Conservation (phyloP, 2,888 invertebrate species). For the Campoletis raptor region DNA sequence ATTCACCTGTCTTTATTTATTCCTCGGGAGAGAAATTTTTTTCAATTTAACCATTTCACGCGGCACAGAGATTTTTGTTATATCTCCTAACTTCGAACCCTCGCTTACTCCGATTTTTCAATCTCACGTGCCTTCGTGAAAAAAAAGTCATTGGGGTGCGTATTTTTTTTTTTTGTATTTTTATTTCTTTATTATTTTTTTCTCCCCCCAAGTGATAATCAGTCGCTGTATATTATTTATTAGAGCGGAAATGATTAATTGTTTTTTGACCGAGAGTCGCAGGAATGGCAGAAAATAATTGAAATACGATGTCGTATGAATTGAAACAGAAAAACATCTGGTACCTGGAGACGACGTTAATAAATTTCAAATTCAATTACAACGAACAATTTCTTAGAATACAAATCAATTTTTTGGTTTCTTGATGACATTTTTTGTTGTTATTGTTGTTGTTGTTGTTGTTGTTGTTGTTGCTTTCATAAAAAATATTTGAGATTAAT, state of each 20-base stretch:
- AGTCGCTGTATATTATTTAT: slow-evolving; percentile 24
- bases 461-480: no score
- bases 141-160: not conserved
- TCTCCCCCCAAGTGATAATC: not conserved
- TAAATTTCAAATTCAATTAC: not conserved
- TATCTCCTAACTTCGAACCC: not conserved
- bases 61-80: not conserved
- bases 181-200: no score
- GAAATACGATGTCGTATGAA: not conserved
- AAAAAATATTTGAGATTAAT: not conserved
- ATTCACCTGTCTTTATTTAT: slow-evolving; percentile 42
- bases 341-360: not conserved
- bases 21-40: slow-evolving; percentile 49
- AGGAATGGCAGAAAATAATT: not conserved
- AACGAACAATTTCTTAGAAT: not conserved
- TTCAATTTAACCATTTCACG: slow-evolving; percentile 11
- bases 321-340: not conserved
- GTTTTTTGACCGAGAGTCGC: not conserved
- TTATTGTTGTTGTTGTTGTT: no score
- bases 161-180: not conserved
- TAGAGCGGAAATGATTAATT: not conserved
- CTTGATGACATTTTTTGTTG: not conserved
- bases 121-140: not conserved
- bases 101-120: slow-evolving; percentile 15
- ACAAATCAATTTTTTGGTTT: not conserved